These are phyloP conservation scores for Tanaodytes sp. DNA, from an alignment of 2,888 invertebrate genomes.

Conservation along the genomic window DNA sequence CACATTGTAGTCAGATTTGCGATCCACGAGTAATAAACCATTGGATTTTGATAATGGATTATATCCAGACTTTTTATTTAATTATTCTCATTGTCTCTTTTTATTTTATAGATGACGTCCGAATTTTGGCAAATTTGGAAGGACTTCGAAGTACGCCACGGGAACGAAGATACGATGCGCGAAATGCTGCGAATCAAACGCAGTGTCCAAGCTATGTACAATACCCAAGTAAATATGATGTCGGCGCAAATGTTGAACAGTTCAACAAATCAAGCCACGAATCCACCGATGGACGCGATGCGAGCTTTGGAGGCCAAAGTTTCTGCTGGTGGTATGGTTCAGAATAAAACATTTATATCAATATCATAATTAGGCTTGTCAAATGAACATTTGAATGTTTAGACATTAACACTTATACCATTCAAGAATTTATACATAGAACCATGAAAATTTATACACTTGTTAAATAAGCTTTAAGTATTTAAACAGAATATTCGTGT, in stretches of 20 bases:
- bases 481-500: too few relatives aligned
- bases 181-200: conserved; percentile 99
- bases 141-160: conserved; percentile 98
- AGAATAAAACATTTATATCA: too few relatives aligned
- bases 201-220: conserved; percentile 97
- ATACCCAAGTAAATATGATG: conserved; percentile 99
- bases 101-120: conserved; percentile 77
- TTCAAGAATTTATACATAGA: too few relatives aligned
- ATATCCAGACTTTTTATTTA: too few relatives aligned
- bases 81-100: background rate
- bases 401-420: too few relatives aligned
- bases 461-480: too few relatives aligned
- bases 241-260: conserved; percentile 96
- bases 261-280: conserved; percentile 80
- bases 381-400: too few relatives aligned
- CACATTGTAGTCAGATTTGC: conserved; percentile 98
- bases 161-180: conserved; percentile 99
- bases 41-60: too few relatives aligned
- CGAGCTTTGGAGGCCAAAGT: conserved; percentile 89
- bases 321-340: conserved; percentile 66
- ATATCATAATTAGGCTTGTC: too few relatives aligned
- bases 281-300: conserved; percentile 88
- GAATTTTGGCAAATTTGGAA: conserved; percentile 99
- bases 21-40: conserved; percentile 88
- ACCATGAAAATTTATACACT: too few relatives aligned